Evolutionary conservation across 2,113 vertebrate genomes (phyloP).

Genomic region (Ailuropoda melanoleuca): DNA sequence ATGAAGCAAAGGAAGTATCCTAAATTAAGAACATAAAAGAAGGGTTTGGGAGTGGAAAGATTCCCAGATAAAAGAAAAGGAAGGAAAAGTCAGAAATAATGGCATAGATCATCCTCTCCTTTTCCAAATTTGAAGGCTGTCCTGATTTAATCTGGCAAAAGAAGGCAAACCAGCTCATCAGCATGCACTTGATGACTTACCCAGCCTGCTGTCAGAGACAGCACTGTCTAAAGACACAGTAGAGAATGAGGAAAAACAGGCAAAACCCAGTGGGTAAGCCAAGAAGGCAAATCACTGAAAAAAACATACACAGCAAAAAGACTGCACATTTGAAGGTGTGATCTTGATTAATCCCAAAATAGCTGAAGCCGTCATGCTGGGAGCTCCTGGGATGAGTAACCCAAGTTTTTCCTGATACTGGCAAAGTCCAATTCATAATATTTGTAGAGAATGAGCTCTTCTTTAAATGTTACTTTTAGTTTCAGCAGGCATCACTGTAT

Average conservation of each 20-base stretch:
- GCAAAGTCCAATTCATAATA: neutral
- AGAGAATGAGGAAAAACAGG: slow-evolving; percentile 71
- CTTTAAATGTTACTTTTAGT: slow-evolving; percentile 44
- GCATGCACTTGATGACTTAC: slow-evolving; percentile 65
- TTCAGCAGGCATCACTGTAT: neutral
- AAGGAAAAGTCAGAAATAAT: neutral
- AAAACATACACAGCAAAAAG: neutral
- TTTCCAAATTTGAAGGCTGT: slow-evolving; percentile 38
- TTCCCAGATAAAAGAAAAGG: slow-evolving; percentile 29
- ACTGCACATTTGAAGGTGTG: neutral
- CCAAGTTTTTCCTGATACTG: slow-evolving; percentile 45
- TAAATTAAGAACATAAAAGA: neutral
- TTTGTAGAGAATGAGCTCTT: slow-evolving; percentile 55
- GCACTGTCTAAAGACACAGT: slow-evolving; percentile 21
- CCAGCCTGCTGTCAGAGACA: slow-evolving; percentile 64
- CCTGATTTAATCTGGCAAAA: slow-evolving; percentile 71
- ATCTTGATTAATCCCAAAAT: slow-evolving; percentile 57
- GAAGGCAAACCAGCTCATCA: slow-evolving; percentile 70
- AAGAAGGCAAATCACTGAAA: slow-evolving; percentile 59
- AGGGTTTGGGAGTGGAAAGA: neutral
- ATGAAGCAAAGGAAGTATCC: neutral
- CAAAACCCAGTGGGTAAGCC: slow-evolving; percentile 46
- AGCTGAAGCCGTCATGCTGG: slow-evolving; percentile 40
- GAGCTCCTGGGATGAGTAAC: slow-evolving; percentile 2
- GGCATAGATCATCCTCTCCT: neutral